Conservation (phyloP, 1,140 invertebrate genomes). For the Reticulitermes speratus region DNA sequence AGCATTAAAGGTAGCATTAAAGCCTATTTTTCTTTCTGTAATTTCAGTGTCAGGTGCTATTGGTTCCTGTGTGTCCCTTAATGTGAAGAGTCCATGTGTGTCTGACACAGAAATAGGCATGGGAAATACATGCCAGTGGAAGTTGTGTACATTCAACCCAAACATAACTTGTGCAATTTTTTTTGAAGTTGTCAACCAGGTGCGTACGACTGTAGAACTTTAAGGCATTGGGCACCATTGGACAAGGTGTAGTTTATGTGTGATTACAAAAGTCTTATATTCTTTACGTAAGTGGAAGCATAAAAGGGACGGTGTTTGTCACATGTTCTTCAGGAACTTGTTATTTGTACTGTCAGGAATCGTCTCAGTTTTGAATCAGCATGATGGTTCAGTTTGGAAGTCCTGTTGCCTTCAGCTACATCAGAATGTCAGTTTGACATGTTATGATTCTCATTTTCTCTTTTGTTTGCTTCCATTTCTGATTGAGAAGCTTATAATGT, state of each 20-base stretch:
- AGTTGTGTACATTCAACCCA: slow-evolving; percentile 92
- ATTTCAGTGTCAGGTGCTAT: slow-evolving; percentile 86
- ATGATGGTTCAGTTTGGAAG: too few species aligned
- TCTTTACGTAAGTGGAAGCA: too few species aligned
- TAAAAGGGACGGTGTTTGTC: too few species aligned
- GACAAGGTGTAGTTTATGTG: not conserved
- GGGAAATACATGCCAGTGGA: slow-evolving; percentile 98
- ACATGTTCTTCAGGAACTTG: too few species aligned
- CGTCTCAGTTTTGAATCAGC: too few species aligned
- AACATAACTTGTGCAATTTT: slow-evolving; percentile 91
- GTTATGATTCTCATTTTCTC: too few species aligned
- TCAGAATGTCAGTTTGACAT: too few species aligned
- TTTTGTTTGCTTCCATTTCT: too few species aligned
- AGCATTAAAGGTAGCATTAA: too few species aligned
- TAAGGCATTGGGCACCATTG: slow-evolving; percentile 19
- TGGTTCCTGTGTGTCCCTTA: slow-evolving; percentile 92
- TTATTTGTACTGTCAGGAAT: not conserved
- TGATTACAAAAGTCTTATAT: too few species aligned
- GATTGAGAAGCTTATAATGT: too few species aligned
- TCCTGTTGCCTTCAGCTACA: too few species aligned
- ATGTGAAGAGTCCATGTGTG: slow-evolving; percentile 85
- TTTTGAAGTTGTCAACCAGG: slow-evolving; percentile 96
- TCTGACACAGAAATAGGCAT: slow-evolving; percentile 97
- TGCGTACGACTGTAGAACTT: slow-evolving; percentile 38
- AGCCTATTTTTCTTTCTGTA: not conserved